These are phyloP conservation scores for Crossocerus cetratus DNA, from an alignment of 2,888 invertebrate species.

Conservation along the genomic window DNA sequence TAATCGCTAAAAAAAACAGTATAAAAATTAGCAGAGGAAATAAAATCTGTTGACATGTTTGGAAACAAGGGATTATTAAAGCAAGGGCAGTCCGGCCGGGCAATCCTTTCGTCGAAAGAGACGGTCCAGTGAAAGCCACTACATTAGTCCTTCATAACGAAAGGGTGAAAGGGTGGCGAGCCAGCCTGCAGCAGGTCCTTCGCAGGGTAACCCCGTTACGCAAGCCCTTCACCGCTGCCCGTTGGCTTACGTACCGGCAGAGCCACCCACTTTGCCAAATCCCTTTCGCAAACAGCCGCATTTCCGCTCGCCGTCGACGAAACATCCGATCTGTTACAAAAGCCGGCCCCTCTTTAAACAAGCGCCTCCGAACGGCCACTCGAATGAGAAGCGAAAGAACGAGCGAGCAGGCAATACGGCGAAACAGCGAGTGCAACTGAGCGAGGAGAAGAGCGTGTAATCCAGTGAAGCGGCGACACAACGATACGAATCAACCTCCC, in stretches of 20 bases:
- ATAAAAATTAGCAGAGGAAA: no score
- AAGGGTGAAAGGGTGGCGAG: no score
- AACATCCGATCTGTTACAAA: conserved; percentile 42
- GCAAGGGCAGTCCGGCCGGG: no score
- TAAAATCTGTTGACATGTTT: no score
- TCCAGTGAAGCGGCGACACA: not conserved
- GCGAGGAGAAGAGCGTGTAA: conserved; percentile 1
- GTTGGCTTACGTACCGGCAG: conserved; percentile 9
- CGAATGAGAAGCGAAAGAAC: conserved; percentile 11
- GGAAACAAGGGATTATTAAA: no score
- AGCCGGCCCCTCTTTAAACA: conserved; percentile 47
- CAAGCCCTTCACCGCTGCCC: conserved; percentile 8
- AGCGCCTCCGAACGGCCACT: conserved; percentile 11
- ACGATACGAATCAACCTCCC: not conserved
- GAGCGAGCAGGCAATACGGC: not conserved
- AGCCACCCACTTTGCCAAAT: conserved; percentile 43
- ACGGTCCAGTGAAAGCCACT: no score
- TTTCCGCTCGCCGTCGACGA: conserved; percentile 24
- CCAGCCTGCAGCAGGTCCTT: not conserved
- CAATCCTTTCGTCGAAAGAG: no score
- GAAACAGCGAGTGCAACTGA: no score
- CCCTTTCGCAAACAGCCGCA: conserved; percentile 50
- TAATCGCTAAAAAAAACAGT: no score
- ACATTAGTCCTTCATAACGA: no score
- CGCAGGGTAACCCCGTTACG: conserved; percentile 37